phyloP scores from a whole-genome alignment of 2,113 vertebrate genomes.

The Xiphophorus couchianus region DNA sequence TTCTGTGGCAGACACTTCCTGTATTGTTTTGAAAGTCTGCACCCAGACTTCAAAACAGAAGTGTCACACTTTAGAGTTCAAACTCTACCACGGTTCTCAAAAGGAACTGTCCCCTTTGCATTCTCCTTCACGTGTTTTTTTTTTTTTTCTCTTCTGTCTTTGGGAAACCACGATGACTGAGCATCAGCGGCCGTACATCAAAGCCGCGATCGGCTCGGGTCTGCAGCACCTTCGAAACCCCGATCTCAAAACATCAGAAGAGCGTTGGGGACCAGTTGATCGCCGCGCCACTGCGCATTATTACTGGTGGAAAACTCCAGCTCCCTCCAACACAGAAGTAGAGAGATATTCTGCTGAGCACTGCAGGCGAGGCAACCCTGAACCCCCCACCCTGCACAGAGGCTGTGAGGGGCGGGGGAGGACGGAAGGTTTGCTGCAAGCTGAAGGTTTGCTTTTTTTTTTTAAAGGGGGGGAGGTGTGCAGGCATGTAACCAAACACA shows the following conservation, averaged over 20 bases:
- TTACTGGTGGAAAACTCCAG: slow-evolving; percentile 72
- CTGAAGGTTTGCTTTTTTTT: slow-evolving; percentile 49
- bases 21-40: neutral
- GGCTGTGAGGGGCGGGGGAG: neutral
- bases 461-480: slow-evolving; percentile 45
- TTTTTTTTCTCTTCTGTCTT: neutral
- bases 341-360: slow-evolving; percentile 73
- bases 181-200: slow-evolving; percentile 12
- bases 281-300: slow-evolving; percentile 28
- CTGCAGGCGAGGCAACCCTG: slow-evolving; percentile 53
- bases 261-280: slow-evolving; percentile 17
- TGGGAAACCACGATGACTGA: slow-evolving; percentile 38
- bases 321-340: slow-evolving; percentile 41
- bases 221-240: slow-evolving; percentile 21
- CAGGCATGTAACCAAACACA: slow-evolving; percentile 71
- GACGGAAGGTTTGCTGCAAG: too few relatives aligned
- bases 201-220: slow-evolving; percentile 4
- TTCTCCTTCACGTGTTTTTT: slow-evolving; percentile 37
- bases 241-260: slow-evolving; percentile 28
- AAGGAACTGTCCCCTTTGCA: slow-evolving; percentile 7
- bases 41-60: neutral
- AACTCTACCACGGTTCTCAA: neutral
- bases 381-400: slow-evolving; percentile 4
- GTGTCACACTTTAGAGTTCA: slow-evolving; percentile 8
- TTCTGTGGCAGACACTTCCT: neutral